These are phyloP conservation scores for Heliangelus exortis DNA, from an alignment of 2,797 vertebrate genomes.

Conservation along the genomic window DNA sequence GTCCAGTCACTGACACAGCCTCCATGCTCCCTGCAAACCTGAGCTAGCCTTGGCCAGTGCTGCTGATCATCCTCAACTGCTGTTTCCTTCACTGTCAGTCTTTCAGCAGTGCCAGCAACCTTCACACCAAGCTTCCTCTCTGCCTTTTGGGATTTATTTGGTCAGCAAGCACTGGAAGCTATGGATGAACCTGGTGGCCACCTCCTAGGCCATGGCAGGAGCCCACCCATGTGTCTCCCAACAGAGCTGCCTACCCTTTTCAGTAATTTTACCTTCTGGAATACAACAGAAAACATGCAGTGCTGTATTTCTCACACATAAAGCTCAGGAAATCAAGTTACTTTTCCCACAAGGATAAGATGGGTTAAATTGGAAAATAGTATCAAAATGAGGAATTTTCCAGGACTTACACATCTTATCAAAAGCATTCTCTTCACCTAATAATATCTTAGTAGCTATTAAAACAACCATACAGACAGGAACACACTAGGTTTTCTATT, in stretches of 20 bases:
- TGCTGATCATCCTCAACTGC: rapidly evolving
- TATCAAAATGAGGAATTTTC: background rate
- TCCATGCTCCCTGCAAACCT: background rate
- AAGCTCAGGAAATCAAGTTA: background rate
- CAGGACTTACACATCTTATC: background rate
- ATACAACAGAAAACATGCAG: background rate
- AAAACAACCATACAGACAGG: background rate
- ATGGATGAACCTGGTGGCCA: background rate
- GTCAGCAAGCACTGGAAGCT: background rate
- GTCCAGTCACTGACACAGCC: background rate
- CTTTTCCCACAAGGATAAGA: background rate
- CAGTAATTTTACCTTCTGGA: background rate
- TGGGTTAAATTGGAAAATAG: background rate
- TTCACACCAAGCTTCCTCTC: rapidly evolving
- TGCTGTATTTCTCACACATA: background rate
- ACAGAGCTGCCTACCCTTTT: rapidly evolving
- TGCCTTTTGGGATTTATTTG: rapidly evolving
- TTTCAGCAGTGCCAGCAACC: background rate
- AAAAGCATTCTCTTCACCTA: background rate
- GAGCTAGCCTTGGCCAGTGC: background rate
- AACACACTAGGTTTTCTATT: background rate
- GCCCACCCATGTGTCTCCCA: background rate
- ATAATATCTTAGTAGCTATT: background rate
- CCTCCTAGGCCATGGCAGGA: background rate
- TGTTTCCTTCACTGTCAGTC: background rate